Evolutionary conservation across 2,888 invertebrate species (phyloP).

Genomic region (Clitarchus hookeri): DNA sequence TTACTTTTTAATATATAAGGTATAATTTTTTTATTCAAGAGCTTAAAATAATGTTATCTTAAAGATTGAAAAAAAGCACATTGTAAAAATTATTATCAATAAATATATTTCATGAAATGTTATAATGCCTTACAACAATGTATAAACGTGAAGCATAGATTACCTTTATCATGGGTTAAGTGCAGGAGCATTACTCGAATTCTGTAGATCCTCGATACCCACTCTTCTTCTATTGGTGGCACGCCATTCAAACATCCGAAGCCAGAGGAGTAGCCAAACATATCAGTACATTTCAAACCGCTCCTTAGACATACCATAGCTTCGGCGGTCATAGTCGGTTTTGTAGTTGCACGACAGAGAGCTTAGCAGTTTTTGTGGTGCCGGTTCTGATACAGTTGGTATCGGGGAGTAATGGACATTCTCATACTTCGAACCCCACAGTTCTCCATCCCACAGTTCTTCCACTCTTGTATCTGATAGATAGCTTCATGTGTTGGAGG

Average conservation of each 20-base stretch:
- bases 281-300: neutral
- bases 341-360: neutral
- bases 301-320: neutral
- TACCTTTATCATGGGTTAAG: neutral
- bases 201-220: neutral
- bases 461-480: neutral
- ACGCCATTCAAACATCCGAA: neutral
- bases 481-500: neutral
- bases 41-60: no score
- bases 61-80: no score
- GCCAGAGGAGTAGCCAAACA: neutral
- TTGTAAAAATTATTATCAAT: no score
- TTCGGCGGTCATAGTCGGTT: neutral
- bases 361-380: neutral
- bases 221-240: conserved; percentile 10
- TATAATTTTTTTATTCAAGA: no score
- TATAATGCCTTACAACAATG: no score
- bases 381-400: conserved; percentile 4
- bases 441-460: neutral
- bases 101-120: no score
- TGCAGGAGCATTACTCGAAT: neutral
- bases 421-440: neutral
- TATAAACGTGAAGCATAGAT: no score
- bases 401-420: neutral
- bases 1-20: no score